Conservation (phyloP, 2,888 invertebrate species). For the Hartigia nigra region DNA sequence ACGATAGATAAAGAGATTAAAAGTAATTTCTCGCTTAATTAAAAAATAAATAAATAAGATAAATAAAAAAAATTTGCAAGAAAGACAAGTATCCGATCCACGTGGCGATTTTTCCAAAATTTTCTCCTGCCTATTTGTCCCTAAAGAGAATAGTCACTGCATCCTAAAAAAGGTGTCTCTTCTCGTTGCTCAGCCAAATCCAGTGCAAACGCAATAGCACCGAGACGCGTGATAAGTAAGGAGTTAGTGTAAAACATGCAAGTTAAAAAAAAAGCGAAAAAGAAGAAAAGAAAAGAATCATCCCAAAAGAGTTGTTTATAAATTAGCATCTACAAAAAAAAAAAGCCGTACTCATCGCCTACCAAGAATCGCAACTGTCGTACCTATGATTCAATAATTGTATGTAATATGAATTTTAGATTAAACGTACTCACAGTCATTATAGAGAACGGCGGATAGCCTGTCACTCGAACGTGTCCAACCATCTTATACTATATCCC, state of each 20-base stretch:
- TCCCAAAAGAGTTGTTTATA: neutral
- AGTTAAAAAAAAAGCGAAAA: slow-evolving; percentile 1
- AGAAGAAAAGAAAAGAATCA: neutral
- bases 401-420: slow-evolving; percentile 46
- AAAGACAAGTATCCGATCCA: slow-evolving; percentile 2
- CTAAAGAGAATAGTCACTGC: neutral
- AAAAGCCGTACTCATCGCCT: slow-evolving; percentile 56
- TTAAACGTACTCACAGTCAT: slow-evolving; percentile 37
- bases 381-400: slow-evolving; percentile 55
- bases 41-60: slow-evolving; percentile 22
- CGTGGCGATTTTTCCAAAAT: neutral
- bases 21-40: neutral
- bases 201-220: neutral
- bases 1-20: neutral
- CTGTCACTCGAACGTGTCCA: neutral
- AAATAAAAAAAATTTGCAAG: slow-evolving; percentile 21
- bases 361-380: slow-evolving; percentile 57
- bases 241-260: neutral
- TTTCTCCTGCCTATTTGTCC: neutral
- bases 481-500: neutral
- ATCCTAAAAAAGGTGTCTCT: neutral
- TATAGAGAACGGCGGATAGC: neutral
- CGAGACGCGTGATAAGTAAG: neutral
- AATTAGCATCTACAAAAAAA: neutral
- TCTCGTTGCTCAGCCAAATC: neutral